Evolutionary conservation across 2,888 invertebrate species (phyloP), one percentile per base, ranked within the genome.

Genomic region (Eupeodes luniger): DNA sequence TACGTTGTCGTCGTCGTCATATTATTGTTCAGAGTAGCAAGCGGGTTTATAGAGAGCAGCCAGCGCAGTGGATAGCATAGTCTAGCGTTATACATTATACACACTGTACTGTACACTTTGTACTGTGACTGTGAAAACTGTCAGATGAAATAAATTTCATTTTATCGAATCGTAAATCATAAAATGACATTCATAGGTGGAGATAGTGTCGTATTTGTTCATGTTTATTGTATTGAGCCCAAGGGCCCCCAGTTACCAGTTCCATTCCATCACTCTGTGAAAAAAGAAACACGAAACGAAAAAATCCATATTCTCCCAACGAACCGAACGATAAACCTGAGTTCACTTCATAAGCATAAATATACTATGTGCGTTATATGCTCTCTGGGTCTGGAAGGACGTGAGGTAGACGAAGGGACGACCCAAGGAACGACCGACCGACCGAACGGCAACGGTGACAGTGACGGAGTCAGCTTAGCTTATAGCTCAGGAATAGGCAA

Each of bases 141-240:
- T 88, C 88, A 88, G 85, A 81, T 81, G 85, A 88, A 88, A 88
- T 88, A 88, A 88, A 88, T 88, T 88, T 85, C 88, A 85, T 88
- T 88, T 88, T 88, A 88, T 88, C 88, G 88, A 88, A 85, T 88
- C 88, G 85, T 88, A 88, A 88, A 88, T 88, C 88, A 88, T 88
- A 88, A 88, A 88, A 88, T 88, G 88, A 85, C 88, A 88, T 88
- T 88, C 88, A 88, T 88, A 85, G 88, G 88, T 88, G 88, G 81
- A 88, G 88, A 88, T 88, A 88, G 88, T 88, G 88, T 88, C 88
- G 88, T 88, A 88, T 88, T 88, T 88, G 88, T 81, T 88, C 88
- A 88, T 88, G 88, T 88, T 88, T 88, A 88, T 88, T 88, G 88
- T 84, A 85, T 85, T 81, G 84, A 85, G 88, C 88, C 85, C 88